Percentiles rank a stretch among this genome's conserved stretches.
Evolutionary conservation across 2,888 invertebrate species (phyloP).

Genomic region (Pilophorus perplexus): DNA sequence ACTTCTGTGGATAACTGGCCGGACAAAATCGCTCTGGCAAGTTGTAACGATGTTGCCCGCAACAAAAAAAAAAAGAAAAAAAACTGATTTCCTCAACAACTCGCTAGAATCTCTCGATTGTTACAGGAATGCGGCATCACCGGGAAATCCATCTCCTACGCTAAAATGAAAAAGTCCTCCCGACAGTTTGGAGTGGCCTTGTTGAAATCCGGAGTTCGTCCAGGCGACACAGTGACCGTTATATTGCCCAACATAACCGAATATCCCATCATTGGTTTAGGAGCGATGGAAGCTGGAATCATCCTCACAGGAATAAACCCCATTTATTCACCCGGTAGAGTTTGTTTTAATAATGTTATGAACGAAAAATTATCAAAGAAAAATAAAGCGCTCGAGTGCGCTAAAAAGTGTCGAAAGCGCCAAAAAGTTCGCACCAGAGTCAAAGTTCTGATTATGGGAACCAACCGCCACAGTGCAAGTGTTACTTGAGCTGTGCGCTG

Average conservation of each 20-base stretch:
- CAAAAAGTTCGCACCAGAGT: too few species aligned
- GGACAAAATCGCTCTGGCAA: slow-evolving; percentile 62
- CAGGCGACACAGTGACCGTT: slow-evolving; percentile 67
- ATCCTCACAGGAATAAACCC: slow-evolving; percentile 72
- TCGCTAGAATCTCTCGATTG: background rate
- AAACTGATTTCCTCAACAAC: too few species aligned
- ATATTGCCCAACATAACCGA: slow-evolving; percentile 77
- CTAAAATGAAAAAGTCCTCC: slow-evolving; percentile 63
- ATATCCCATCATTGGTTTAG: slow-evolving; percentile 64
- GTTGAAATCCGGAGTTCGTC: slow-evolving; percentile 63
- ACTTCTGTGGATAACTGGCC: slow-evolving; percentile 63
- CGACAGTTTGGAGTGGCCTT: slow-evolving; percentile 65
- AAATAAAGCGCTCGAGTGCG: too few species aligned
- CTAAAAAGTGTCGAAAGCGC: too few species aligned
- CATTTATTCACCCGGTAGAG: slow-evolving; percentile 61
- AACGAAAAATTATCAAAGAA: too few species aligned
- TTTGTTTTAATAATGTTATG: too few species aligned
- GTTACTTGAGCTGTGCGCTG: too few species aligned
- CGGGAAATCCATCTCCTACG: slow-evolving; percentile 70
- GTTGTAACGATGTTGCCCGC: too few species aligned
- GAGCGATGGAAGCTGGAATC: slow-evolving; percentile 67
- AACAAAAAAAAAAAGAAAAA: too few species aligned
- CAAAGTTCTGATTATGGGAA: too few species aligned
- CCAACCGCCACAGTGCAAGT: too few species aligned
- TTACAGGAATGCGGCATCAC: slow-evolving; percentile 69